Evolutionary conservation across 92 coral and sea anemone genomes (phyloP), one percentile per base, ranked within the genome.

Genomic region (Palythoa heliodiscus): DNA sequence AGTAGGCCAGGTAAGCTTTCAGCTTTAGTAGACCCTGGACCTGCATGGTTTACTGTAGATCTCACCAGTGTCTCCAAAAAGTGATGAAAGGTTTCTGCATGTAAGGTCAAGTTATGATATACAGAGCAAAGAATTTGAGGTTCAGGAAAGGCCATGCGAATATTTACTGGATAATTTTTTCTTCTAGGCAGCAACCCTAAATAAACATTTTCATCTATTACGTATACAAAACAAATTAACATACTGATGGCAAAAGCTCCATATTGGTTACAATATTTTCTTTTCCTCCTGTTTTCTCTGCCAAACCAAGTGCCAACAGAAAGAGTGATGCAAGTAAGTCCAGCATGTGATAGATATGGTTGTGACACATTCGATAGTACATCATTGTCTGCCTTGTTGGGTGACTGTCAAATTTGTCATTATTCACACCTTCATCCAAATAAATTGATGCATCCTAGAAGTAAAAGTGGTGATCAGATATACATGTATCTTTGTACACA

Each of bases 401-500:
- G 81, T 94, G 96, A 75, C 93, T 93, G 61, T 91, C 91, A 87
- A 96, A 94, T 69, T 88, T 91, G 86, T 96, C 99, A 92, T 96
- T 96, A 71, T 93, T 92, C 77, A 81, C 52, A n/a, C 99, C 99
- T 89, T 96, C 95, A 60, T 96, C 91, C 75, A 96, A 84, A 73
- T 74, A 96, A 13, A 96, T 92, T 60, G 98, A 93, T 68, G 99
- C 99, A 90, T 94, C 98, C 99, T 96, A 85, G 61, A 43, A 55
- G 43, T 16, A 10, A 17, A 66, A n/a, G 20, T 58, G 5, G 40
- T 15, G 12, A 68, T 22, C 6, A 22, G 20, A 67, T 40, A 2
- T 40, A 4, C 4, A 5, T 58, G 5, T 68, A 13, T 7, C 47
- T 9, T 40, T 82, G 54, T 15, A 40, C 8, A 4, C 19, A 29